Percentiles rank a stretch among this genome's conserved stretches.
Conservation (phyloP, 2,113 vertebrate genomes). For the Silurus glanis region DNA sequence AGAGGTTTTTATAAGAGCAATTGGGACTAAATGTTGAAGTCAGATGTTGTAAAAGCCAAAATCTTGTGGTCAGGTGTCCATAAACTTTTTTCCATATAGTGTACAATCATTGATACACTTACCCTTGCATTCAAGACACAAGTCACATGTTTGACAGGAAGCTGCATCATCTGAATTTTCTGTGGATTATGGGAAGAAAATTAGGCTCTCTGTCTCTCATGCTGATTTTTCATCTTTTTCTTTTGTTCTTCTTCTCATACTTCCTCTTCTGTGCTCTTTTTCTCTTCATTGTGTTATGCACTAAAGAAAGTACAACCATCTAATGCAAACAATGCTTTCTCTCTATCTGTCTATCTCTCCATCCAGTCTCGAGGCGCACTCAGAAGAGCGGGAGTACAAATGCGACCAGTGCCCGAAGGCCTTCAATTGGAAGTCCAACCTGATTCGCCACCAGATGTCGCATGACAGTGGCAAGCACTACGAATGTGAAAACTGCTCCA, state of each 20-base stretch:
- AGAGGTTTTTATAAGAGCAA: no score
- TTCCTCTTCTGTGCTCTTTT: neutral
- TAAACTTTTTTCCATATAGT: no score
- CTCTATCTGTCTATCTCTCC: slow-evolving; percentile 16
- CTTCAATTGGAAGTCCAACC: slow-evolving; percentile 99
- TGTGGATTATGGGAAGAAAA: neutral
- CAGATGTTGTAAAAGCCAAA: no score
- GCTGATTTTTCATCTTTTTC: neutral
- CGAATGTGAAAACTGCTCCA: slow-evolving; percentile 99
- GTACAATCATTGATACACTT: neutral
- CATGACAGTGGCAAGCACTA: slow-evolving; percentile 99
- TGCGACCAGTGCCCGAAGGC: slow-evolving; percentile 99
- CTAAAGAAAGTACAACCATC: no score
- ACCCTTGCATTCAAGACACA: neutral
- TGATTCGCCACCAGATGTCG: slow-evolving; percentile 99
- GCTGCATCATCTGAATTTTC: neutral
- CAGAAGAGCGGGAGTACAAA: slow-evolving; percentile 95
- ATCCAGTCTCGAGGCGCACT: slow-evolving; percentile 91
- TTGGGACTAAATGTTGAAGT: no score
- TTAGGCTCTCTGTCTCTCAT: neutral
- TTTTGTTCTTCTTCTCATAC: neutral
- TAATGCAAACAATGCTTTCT: neutral
- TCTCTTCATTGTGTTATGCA: no score
- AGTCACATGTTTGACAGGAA: neutral
- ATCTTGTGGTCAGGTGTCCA: no score